phyloP scores from a whole-genome alignment of 1,140 invertebrate genomes.

The Pseudomyrmex concolor region DNA sequence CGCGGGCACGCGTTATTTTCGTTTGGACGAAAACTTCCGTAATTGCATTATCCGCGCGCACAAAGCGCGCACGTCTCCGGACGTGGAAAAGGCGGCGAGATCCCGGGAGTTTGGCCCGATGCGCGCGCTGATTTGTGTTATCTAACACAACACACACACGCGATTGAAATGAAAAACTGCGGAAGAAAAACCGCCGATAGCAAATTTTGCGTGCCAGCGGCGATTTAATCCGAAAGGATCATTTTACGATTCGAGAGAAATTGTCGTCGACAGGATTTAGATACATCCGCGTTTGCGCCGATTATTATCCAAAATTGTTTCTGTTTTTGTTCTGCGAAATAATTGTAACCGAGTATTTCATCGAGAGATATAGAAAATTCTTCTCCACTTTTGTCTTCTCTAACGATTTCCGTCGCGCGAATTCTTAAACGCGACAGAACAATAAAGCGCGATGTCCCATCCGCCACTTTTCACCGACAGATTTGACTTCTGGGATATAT shows the following conservation, averaged over 20 bases:
- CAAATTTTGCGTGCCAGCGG: background rate
- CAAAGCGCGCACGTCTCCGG: background rate
- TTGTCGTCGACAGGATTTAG: background rate
- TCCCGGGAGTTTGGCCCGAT: background rate
- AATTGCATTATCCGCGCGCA: background rate
- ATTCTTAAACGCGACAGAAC: conserved; percentile 13
- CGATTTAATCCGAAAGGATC: conserved; percentile 1
- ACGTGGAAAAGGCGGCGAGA: background rate
- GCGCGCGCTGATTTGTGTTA: conserved; percentile 1
- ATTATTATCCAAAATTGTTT: background rate
- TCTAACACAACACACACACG: background rate
- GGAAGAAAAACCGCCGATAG: background rate
- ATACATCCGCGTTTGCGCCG: background rate
- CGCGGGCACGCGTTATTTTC: conserved; percentile 41
- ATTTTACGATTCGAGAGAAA: background rate
- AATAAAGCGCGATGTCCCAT: conserved; percentile 8
- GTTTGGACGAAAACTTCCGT: background rate
- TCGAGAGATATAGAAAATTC: background rate
- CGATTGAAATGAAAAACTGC: background rate
- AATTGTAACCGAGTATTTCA: conserved; percentile 9
- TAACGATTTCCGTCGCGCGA: background rate
- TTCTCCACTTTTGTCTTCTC: background rate
- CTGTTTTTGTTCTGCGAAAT: no score
- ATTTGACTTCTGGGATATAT: conserved; percentile 35
- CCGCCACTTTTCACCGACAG: background rate